Conservation (phyloP, 2,797 vertebrate species). For the Cercopithecus petaurista region DNA sequence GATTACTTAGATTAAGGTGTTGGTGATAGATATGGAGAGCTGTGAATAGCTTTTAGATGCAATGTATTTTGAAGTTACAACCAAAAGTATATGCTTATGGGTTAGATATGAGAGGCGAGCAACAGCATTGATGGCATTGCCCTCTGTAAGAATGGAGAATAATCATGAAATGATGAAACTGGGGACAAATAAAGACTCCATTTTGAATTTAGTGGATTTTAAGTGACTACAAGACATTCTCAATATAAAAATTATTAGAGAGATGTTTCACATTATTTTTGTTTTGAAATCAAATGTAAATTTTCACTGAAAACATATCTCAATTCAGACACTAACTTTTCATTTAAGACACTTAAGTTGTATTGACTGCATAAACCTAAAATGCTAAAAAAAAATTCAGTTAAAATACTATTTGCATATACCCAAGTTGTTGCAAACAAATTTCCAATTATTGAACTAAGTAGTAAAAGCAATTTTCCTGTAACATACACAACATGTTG, state of each 20-base stretch:
- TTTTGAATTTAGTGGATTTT: background rate
- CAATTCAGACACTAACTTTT: background rate
- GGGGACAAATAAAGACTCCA: background rate
- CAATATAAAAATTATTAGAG: background rate
- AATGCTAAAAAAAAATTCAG: background rate
- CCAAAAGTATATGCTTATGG: no score
- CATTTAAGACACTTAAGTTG: background rate
- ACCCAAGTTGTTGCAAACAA: background rate
- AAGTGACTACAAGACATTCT: background rate
- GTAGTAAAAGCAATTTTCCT: background rate
- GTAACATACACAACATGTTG: background rate
- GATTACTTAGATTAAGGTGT: background rate
- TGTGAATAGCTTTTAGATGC: background rate
- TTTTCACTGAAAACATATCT: background rate
- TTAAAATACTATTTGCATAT: background rate
- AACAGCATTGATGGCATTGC: background rate
- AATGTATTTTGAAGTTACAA: background rate
- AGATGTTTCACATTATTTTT: background rate
- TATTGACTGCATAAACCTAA: background rate
- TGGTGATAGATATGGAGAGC: background rate
- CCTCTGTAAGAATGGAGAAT: background rate
- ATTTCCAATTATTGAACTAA: background rate
- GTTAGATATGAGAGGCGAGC: background rate
- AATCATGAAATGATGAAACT: background rate
- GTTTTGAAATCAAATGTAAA: background rate